Conservation (phyloP, 1,140 invertebrate genomes). For the Eufriesea mexicana region DNA sequence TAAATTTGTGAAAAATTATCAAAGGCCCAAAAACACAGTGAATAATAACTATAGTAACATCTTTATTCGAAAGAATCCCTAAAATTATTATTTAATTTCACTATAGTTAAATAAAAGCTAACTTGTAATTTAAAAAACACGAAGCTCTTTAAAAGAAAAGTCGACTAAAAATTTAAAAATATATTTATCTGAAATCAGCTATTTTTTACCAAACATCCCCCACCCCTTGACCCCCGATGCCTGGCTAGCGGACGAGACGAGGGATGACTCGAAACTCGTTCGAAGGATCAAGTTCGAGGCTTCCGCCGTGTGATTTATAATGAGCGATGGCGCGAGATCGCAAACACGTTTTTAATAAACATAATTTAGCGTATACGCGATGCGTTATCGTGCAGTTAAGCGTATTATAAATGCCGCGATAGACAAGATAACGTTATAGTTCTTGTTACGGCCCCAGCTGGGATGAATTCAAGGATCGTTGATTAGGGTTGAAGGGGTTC, state of each 20-base stretch:
- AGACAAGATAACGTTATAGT: slow-evolving; percentile 45
- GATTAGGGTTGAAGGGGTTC: slow-evolving; percentile 36
- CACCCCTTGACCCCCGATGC: not conserved
- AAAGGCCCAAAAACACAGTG: too few species aligned
- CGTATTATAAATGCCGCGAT: slow-evolving; percentile 39
- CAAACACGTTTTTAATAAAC: slow-evolving; percentile 46
- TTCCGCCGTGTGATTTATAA: slow-evolving; percentile 26
- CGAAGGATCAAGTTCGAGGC: not conserved
- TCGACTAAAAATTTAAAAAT: too few species aligned
- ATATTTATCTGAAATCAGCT: not conserved
- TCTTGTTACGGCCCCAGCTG: slow-evolving; percentile 15
- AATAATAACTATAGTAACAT: too few species aligned
- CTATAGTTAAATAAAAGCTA: too few species aligned
- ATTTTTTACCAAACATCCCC: not conserved
- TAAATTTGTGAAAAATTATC: too few species aligned
- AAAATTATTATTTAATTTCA: too few species aligned
- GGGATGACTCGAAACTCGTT: not conserved
- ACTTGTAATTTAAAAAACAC: too few species aligned
- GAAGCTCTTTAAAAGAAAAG: too few species aligned
- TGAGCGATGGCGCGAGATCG: not conserved
- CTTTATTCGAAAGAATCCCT: too few species aligned
- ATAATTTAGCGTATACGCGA: slow-evolving; percentile 25
- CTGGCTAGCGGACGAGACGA: not conserved
- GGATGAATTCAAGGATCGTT: slow-evolving; percentile 43
- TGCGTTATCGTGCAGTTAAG: slow-evolving; percentile 38